These are phyloP conservation scores for Ifrita kowaldi DNA, from an alignment of 2,113 vertebrate genomes.

Conservation along the genomic window DNA sequence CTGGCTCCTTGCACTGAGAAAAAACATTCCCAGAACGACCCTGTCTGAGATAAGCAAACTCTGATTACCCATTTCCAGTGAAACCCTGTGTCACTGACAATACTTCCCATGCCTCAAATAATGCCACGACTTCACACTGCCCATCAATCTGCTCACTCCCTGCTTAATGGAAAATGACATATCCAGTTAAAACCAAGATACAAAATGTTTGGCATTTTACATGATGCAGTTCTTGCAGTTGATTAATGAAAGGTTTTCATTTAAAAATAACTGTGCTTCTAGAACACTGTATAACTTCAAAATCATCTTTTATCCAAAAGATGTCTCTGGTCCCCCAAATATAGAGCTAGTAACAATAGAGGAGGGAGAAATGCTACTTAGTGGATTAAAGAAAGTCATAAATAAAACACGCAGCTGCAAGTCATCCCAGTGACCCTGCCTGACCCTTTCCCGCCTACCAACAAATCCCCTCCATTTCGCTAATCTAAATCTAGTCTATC, in stretches of 20 bases:
- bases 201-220: neutral
- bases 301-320: neutral
- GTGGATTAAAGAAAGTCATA: conserved; percentile 2
- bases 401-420: neutral
- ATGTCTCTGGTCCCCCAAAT: neutral
- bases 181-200: neutral
- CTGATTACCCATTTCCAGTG: neutral
- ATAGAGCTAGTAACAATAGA: neutral
- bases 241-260: neutral
- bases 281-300: neutral
- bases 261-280: neutral
- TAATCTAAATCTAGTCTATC: neutral
- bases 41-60: neutral
- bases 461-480: neutral
- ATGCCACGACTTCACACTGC: neutral
- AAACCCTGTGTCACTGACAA: neutral
- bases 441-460: neutral
- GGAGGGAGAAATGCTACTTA: neutral
- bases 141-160: neutral
- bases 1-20: neutral
- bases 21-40: neutral
- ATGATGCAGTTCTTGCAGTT: neutral
- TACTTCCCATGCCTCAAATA: neutral
- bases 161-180: neutral
- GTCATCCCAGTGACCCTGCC: neutral